Evolutionary conservation across 2,888 invertebrate genomes (phyloP), one percentile per base, ranked within the genome.

Genomic region (Acleris cristana): DNA sequence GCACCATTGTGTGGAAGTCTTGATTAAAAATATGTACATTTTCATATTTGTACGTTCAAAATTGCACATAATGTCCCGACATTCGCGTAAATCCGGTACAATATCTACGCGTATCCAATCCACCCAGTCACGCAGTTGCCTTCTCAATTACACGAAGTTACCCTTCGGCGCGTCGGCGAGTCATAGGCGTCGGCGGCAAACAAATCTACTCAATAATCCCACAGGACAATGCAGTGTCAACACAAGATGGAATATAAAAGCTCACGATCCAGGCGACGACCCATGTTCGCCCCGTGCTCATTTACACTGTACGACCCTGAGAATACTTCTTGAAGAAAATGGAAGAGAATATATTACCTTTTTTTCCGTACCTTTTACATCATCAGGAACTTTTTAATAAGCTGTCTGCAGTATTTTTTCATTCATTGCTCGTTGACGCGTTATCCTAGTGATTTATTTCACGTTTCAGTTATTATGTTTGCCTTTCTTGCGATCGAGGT

Each of bases 231-330:
- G 87, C 87, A 84, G 77, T 87, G 88, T 88, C 88, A 88, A 89
- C 87, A 85, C 85, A 86, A 89, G 87, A 88, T 87, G 85, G 88
- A 87, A 88, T 87, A 88, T 89, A 88, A 88, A 89, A 88, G 86
- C 82, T 78, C 82, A 79, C 79, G 75, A 79, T 82, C 84, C 79
- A 82, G 81, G 76, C 69, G 65, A 65, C 67, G 30, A 58, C 61
- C 58, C 59, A 56, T 66, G 66, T 53, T 49, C 62, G 60, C 21
- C 55, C 19, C 51, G 59, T 48, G 49, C 64, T 19, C 51, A 68
- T 49, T 88, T 83, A 87, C 72, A 85, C 54, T 21, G 12, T 45
- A 79, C 86, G 86, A 87, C 40, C 18, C 56, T 19, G n/a, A 23
- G 51, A 53, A 59, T 53, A 54, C 52, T 45, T 52, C 23, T 19